A percentile compares a stretch with the other conserved stretches of the same genome.
phyloP scores from a whole-genome alignment of 2,113 vertebrate genomes.

The Bungarus multicinctus region DNA sequence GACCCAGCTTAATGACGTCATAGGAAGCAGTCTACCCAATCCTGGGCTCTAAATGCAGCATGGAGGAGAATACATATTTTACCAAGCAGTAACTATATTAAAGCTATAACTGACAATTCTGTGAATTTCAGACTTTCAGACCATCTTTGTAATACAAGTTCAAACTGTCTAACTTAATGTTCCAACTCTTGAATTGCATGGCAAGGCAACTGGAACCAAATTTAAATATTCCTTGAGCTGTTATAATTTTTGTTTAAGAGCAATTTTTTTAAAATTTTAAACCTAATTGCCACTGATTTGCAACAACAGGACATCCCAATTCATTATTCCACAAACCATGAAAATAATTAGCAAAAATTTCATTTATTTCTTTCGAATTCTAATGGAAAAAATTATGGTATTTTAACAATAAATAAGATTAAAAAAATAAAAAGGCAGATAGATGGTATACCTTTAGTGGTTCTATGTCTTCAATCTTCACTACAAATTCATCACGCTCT shows the following conservation, averaged over 20 bases:
- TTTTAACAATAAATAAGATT: neutral
- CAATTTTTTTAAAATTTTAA: neutral
- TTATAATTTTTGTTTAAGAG: neutral
- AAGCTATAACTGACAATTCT: neutral
- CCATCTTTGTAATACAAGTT: neutral
- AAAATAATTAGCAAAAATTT: neutral
- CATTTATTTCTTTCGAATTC: neutral
- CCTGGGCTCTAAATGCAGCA: too few species aligned
- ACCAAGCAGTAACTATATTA: neutral
- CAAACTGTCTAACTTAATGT: neutral
- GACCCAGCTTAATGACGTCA: too few species aligned
- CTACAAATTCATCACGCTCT: conserved; percentile 96
- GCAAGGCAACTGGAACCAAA: neutral
- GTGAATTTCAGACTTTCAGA: neutral
- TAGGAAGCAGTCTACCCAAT: too few species aligned
- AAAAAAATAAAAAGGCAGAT: neutral
- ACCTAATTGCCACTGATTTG: neutral
- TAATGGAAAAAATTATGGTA: neutral
- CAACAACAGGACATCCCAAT: neutral
- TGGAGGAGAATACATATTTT: neutral
- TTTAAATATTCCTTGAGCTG: neutral
- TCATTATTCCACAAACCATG: neutral
- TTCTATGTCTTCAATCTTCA: conserved; percentile 96
- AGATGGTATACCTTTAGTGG: conserved; percentile 80
- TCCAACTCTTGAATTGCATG: neutral